Evolutionary conservation across 2,113 vertebrate genomes (phyloP).

Genomic region (Cynopterus brachyotis): DNA sequence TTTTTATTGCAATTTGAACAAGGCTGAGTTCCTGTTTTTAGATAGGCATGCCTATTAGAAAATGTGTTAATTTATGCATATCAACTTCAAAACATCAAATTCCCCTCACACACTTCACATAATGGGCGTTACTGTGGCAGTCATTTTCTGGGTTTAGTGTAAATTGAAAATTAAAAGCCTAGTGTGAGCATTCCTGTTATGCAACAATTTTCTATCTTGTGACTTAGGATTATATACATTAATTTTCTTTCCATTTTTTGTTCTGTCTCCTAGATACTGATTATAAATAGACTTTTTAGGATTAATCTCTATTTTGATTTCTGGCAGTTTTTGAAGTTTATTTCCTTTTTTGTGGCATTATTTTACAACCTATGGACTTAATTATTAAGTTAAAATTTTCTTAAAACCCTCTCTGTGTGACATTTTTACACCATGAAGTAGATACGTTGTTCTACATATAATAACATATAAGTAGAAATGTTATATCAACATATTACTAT

Average conservation of each 20-base stretch:
- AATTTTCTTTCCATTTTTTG: background rate
- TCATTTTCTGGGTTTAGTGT: background rate
- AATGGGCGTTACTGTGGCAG: background rate
- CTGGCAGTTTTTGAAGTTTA: background rate
- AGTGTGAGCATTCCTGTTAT: constrained; percentile 9
- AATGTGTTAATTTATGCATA: constrained; percentile 11
- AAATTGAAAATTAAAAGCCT: constrained; percentile 30
- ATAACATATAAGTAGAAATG: background rate
- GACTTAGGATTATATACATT: background rate
- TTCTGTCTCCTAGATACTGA: constrained; percentile 30
- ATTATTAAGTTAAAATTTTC: constrained; percentile 25
- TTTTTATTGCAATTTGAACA: constrained; percentile 1
- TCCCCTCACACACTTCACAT: background rate
- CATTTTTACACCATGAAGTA: background rate
- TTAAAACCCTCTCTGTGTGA: background rate
- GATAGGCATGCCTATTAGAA: background rate
- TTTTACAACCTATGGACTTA: background rate
- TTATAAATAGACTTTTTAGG: constrained; percentile 50
- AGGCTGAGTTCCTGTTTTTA: constrained; percentile 28
- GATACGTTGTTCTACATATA: background rate
- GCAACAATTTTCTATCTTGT: constrained; percentile 48
- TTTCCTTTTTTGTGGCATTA: background rate
- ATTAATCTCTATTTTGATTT: constrained; percentile 35
- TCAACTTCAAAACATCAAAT: background rate
- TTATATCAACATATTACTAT: background rate